Evolutionary conservation across 2,113 vertebrate species (phyloP).

Genomic region (Ophthalmolycus amberensis): DNA sequence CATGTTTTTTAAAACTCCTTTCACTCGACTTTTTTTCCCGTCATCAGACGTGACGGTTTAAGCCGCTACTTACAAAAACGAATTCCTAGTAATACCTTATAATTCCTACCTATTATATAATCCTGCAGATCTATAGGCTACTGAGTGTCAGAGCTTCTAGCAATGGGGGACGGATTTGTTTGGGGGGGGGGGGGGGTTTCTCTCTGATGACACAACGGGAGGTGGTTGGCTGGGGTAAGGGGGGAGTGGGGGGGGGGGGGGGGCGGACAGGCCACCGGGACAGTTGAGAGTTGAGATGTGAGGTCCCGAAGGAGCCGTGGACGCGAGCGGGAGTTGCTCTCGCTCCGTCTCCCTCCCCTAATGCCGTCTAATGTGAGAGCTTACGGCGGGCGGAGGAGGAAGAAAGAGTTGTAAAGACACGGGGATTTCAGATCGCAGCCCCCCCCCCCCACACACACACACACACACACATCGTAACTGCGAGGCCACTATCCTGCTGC

Average conservation of each 20-base stretch:
- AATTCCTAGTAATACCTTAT: constrained; percentile 69
- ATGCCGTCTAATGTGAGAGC: constrained; percentile 71
- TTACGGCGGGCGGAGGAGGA: constrained; percentile 43
- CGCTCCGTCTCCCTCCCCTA: constrained; percentile 46
- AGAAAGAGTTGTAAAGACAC: constrained; percentile 61
- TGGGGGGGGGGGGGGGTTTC: constrained; percentile 30
- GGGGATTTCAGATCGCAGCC: constrained; percentile 55
- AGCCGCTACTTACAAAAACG: constrained; percentile 52
- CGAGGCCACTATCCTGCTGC: constrained; percentile 50
- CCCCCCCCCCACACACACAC: too few species aligned
- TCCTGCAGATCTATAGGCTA: constrained; percentile 60
- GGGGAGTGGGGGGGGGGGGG: neutral
- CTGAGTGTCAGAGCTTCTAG: constrained; percentile 66
- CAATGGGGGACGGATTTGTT: constrained; percentile 59
- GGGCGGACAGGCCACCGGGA: constrained; percentile 45
- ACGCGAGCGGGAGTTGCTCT: constrained; percentile 35
- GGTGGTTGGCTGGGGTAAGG: constrained; percentile 33
- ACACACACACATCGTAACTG: constrained; percentile 12
- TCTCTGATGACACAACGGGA: constrained; percentile 52
- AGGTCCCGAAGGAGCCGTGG: constrained; percentile 46
- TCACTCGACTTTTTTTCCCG: constrained; percentile 4
- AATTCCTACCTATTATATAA: constrained; percentile 66
- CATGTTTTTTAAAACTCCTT: constrained; percentile 20
- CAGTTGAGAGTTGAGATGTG: constrained; percentile 60
- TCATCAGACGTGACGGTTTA: constrained; percentile 64